phyloP scores from a whole-genome alignment of 2,113 vertebrate genomes.

The Cygnus buccinator region DNA sequence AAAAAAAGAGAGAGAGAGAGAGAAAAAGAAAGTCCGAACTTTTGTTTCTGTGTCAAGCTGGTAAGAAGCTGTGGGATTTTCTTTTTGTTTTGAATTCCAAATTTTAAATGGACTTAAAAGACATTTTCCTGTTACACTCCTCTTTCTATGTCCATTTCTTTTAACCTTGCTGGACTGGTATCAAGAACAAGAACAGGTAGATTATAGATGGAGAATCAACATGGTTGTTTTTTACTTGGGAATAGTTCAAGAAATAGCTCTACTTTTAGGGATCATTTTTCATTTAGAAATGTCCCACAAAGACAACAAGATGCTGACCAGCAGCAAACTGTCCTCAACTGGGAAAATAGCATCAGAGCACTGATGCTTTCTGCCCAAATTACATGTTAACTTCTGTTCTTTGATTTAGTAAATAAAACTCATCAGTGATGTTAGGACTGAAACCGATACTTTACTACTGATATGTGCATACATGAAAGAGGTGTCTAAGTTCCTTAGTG shows the following conservation, averaged over 20 bases:
- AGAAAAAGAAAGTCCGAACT: not conserved
- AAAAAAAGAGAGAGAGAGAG: no score
- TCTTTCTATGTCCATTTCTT: not conserved
- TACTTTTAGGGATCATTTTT: not conserved
- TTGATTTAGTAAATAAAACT: not conserved
- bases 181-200: not conserved
- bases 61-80: not conserved
- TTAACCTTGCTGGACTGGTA: not conserved
- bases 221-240: not conserved
- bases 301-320: not conserved
- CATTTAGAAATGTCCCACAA: not conserved
- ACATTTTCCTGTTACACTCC: not conserved
- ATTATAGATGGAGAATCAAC: not conserved
- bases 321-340: not conserved
- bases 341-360: not conserved
- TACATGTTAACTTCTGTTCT: not conserved
- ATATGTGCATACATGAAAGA: not conserved
- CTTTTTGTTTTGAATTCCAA: not conserved
- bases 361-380: not conserved
- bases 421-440: not conserved
- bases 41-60: not conserved
- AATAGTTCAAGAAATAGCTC: not conserved
- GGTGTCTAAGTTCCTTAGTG: not conserved
- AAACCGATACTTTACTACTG: not conserved
- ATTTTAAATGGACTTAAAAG: not conserved